Evolutionary conservation across 2,113 vertebrate species (phyloP).

Genomic region (Chauna torquata): DNA sequence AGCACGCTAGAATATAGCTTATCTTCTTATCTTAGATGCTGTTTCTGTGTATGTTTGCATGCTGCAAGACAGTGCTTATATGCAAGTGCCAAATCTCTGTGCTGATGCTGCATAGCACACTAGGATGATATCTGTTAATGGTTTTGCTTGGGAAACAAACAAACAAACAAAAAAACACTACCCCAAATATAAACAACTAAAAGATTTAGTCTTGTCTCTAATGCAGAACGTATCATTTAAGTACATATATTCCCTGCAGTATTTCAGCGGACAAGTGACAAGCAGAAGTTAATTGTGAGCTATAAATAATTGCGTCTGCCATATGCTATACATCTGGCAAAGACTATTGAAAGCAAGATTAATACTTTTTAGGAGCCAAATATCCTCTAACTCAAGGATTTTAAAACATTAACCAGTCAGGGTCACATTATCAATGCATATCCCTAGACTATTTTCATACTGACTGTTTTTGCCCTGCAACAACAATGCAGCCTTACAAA

Average conservation of each 20-base stretch:
- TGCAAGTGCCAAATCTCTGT: neutral
- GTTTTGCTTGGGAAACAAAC: neutral
- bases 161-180: neutral
- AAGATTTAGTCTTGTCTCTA: neutral
- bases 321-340: conserved; percentile 40
- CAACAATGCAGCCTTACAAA: neutral
- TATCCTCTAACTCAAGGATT: conserved; percentile 7
- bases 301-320: conserved; percentile 37
- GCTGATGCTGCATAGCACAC: neutral
- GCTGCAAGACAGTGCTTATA: neutral
- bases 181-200: neutral
- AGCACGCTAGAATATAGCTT: neutral
- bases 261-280: conserved; percentile 36
- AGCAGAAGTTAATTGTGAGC: conserved; percentile 21
- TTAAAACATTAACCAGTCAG: conserved; percentile 26
- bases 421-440: neutral
- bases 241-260: neutral
- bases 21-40: neutral
- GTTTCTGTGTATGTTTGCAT: neutral
- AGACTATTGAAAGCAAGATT: conserved; percentile 1
- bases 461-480: neutral
- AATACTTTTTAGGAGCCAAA: conserved; percentile 12
- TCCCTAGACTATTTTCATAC: neutral
- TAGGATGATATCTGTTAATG: neutral
- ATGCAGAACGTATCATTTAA: neutral